Evolutionary conservation across 2,113 vertebrate species (phyloP), one percentile per base, ranked within the genome.

Genomic region (Chunga burmeisteri): DNA sequence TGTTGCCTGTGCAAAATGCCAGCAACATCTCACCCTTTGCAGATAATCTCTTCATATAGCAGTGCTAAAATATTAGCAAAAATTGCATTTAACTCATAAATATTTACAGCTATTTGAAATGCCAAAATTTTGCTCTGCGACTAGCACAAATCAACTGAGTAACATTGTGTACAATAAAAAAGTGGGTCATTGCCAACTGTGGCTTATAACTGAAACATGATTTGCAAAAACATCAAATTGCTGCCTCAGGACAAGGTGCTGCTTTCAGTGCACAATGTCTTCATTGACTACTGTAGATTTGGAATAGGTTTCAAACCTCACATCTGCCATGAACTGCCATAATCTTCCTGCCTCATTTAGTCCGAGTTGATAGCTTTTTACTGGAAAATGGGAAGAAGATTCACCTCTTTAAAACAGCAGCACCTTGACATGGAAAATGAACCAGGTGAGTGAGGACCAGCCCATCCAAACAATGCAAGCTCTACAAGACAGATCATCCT

Each of bases 191-290:
- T 96, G 96, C 96, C 97, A 98, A 84, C 53, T 26, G 81, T 96
- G 96, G 94, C 97, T 94, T 93, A 81, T 47, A 86, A 90, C 89
- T 94, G 89, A 92, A 83, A 94, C 52, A 52, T 63, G 91, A 96
- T 98, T 97, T 98, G 97, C 97, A 97, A 96, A 97, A 90, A 97
- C 93, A 92, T 93, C 81, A 88, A 94, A 96, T 61, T 96, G 93
- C 96, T 96, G 86, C 97, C 97, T 96, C 94, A 86, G 94, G 94
- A 97, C 91, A 92, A 97, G 89, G 74, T 92, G 84, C 65, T 68
- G 29, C 70, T 85, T 94, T 84, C 50, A 52, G 56, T 34, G 22
- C 74, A 63, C 52, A 59, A 16, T 21, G 16, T 94, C 82, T 94
- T 92, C 63, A 63, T 81, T 88, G 68, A 87, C 59, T 84, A 18